Percentiles rank a stretch among this genome's conserved stretches.
Evolutionary conservation across 2,113 vertebrate genomes (phyloP).

Genomic region (Acrocephalus kingi): DNA sequence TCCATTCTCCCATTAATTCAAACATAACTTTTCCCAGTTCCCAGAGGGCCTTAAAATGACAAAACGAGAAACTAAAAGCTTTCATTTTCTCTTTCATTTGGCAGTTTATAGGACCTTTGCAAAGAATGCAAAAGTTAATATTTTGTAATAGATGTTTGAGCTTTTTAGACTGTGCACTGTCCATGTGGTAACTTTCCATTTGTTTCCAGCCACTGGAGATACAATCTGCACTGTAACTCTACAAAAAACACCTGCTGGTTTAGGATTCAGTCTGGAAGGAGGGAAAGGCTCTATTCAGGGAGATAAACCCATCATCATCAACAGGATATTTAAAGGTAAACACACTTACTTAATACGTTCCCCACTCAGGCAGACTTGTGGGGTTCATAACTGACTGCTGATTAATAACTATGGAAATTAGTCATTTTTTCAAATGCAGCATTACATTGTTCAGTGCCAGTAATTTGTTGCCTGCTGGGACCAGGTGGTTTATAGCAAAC

Average conservation of each 20-base stretch:
- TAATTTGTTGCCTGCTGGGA: not conserved
- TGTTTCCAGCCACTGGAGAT: slow-evolving; percentile 53
- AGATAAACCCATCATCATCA: slow-evolving; percentile 87
- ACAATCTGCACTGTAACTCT: slow-evolving; percentile 72
- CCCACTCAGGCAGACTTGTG: not conserved
- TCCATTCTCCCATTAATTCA: not conserved
- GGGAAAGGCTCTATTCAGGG: slow-evolving; percentile 91
- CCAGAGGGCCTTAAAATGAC: not conserved
- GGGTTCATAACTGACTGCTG: not conserved
- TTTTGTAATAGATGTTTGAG: not conserved
- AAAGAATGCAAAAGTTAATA: not conserved
- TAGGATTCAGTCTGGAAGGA: slow-evolving; percentile 93
- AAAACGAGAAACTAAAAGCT: not conserved
- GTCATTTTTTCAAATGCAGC: not conserved
- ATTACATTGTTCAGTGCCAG: not conserved
- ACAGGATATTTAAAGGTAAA: slow-evolving; percentile 89
- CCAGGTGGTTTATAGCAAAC: not conserved
- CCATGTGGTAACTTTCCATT: not conserved
- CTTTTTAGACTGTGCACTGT: not conserved
- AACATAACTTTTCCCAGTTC: not conserved
- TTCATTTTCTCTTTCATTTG: not conserved
- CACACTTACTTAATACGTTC: not conserved
- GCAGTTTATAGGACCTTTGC: not conserved
- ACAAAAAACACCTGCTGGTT: slow-evolving; percentile 85
- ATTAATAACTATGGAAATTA: not conserved